Percentiles rank a stretch among this genome's conserved stretches.
Evolutionary conservation across 2,113 vertebrate species (phyloP).

Genomic region (Pseudopodoces humilis): DNA sequence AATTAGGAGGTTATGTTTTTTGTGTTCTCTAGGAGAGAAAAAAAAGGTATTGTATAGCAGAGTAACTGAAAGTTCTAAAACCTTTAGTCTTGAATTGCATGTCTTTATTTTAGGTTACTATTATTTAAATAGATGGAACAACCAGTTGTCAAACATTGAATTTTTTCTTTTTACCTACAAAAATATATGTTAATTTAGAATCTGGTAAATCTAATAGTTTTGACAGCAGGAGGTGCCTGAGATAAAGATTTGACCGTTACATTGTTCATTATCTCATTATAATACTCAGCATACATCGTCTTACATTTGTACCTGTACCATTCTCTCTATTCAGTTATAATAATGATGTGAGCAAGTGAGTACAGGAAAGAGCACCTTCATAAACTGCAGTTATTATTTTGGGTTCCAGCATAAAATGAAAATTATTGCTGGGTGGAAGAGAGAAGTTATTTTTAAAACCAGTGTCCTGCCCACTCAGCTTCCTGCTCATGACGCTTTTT

Average conservation of each 20-base stretch:
- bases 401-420: not conserved
- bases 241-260: not conserved
- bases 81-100: not conserved
- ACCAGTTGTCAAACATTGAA: not conserved
- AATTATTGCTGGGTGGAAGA: not conserved
- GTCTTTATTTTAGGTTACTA: not conserved
- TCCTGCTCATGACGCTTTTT: not conserved
- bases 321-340: not conserved
- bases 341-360: not conserved
- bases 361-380: not conserved
- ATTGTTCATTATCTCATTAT: not conserved
- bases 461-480: slow-evolving; percentile 14
- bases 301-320: not conserved
- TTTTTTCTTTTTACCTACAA: not conserved
- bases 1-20: not conserved
- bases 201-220: not conserved
- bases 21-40: not conserved
- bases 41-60: not conserved
- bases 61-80: not conserved
- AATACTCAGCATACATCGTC: not conserved
- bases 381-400: not conserved
- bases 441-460: slow-evolving; percentile 16
- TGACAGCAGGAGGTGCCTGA: not conserved
- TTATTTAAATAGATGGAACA: not conserved
- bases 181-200: not conserved